Percentiles rank a stretch among this genome's conserved stretches.
These are phyloP conservation scores for Galerucella pusilla DNA, from an alignment of 2,888 invertebrate genomes.

Conservation along the genomic window DNA sequence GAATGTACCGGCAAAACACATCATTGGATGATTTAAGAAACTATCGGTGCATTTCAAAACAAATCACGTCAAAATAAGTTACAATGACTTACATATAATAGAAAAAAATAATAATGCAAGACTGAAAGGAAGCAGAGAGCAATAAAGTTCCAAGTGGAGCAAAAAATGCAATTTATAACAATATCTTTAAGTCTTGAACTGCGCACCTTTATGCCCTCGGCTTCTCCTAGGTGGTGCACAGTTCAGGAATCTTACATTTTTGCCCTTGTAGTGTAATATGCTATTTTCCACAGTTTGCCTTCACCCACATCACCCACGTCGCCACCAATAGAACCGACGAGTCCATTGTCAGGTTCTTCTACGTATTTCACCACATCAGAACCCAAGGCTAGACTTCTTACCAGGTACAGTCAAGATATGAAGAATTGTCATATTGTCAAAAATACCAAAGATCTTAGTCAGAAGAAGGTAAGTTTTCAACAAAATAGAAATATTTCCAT, in stretches of 20 bases:
- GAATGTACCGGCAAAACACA: too few species aligned
- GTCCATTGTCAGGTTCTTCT: conserved; percentile 71
- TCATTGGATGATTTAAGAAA: too few species aligned
- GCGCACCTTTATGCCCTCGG: too few species aligned
- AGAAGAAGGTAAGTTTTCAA: conserved; percentile 67
- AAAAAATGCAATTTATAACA: too few species aligned
- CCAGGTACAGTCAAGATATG: conserved; percentile 70
- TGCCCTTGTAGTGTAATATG: conserved; percentile 6
- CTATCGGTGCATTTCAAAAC: too few species aligned
- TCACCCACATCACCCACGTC: conserved; percentile 41
- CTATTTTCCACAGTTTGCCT: conserved; percentile 45
- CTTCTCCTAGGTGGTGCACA: background rate
- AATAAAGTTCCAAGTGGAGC: too few species aligned
- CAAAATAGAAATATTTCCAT: background rate
- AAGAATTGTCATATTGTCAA: conserved; percentile 63
- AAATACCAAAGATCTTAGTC: conserved; percentile 69
- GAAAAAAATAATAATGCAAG: too few species aligned
- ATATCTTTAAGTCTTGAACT: too few species aligned
- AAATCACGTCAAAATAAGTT: too few species aligned
- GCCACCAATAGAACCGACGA: conserved; percentile 62
- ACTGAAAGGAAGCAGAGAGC: too few species aligned
- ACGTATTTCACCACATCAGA: conserved; percentile 76
- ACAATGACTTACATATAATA: too few species aligned
- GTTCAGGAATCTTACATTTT: background rate
- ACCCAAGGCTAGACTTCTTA: conserved; percentile 74